These are phyloP conservation scores for Etheostoma nigrum DNA, from an alignment of 2,797 vertebrate species.

Conservation along the genomic window DNA sequence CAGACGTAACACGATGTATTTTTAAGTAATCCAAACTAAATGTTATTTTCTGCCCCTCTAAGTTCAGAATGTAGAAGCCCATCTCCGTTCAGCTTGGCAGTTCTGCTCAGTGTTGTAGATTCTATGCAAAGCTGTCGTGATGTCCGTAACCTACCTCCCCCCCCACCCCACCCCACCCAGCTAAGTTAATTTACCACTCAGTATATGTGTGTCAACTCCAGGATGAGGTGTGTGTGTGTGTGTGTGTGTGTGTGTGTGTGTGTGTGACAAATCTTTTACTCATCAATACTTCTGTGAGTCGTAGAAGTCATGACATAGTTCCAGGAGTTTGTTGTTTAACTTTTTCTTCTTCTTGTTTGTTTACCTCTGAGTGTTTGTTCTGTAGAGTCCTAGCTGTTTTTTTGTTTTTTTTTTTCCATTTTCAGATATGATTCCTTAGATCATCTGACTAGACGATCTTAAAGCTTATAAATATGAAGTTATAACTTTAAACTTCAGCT, in stretches of 20 bases:
- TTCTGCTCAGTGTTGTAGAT: slow-evolving; percentile 57
- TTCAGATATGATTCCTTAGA: slow-evolving; percentile 5
- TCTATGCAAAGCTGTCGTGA: slow-evolving; percentile 74
- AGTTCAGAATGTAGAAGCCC: not conserved
- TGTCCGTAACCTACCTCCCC: slow-evolving; percentile 20
- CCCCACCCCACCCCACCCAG: not conserved
- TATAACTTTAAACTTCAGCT: slow-evolving; percentile 30
- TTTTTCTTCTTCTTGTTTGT: slow-evolving; percentile 15
- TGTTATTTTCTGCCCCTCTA: not conserved
- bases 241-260: not conserved
- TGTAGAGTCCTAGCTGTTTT: slow-evolving; percentile 26
- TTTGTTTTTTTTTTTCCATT: slow-evolving; percentile 7
- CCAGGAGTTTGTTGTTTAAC: slow-evolving; percentile 17
- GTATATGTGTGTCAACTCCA: slow-evolving; percentile 68
- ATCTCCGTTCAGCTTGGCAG: not conserved
- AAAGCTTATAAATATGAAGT: not conserved
- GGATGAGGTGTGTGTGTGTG: slow-evolving; percentile 45
- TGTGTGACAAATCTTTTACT: slow-evolving; percentile 42
- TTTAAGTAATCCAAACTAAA: not conserved
- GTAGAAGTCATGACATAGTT: slow-evolving; percentile 31
- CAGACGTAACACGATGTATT: not conserved
- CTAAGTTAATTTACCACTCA: slow-evolving; percentile 64
- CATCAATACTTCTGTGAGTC: slow-evolving; percentile 62
- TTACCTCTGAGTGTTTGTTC: slow-evolving; percentile 17
- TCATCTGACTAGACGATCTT: slow-evolving; percentile 18